Evolutionary conservation across 2,888 invertebrate species (phyloP).

Genomic region (Drosophila macrospina): DNA sequence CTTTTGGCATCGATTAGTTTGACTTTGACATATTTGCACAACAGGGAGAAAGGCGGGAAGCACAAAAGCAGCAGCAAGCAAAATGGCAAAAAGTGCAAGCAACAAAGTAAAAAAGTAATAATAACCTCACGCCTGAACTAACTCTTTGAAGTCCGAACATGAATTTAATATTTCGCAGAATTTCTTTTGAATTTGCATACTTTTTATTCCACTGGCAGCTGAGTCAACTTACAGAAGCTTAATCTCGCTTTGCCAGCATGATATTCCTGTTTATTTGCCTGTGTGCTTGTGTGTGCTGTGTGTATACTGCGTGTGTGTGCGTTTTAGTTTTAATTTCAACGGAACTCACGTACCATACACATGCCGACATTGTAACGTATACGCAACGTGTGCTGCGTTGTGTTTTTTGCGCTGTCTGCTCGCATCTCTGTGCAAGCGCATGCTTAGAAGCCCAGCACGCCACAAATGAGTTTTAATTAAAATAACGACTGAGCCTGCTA

Average conservation of each 20-base stretch:
- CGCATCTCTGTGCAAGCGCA: conserved; percentile 1
- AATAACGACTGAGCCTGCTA: conserved; percentile 16
- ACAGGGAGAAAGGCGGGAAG: background rate
- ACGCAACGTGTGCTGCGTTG: conserved; percentile 26
- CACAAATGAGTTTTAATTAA: conserved; percentile 62
- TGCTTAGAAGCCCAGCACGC: conserved; percentile 18
- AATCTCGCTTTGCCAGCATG: conserved; percentile 15
- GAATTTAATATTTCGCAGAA: conserved; percentile 18
- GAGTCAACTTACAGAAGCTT: conserved; percentile 7
- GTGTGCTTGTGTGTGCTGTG: conserved; percentile 1
- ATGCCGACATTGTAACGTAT: conserved; percentile 44
- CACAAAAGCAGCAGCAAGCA: conserved; percentile 5
- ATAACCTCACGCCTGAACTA: conserved; percentile 22
- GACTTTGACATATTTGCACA: conserved; percentile 50
- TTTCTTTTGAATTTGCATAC: conserved; percentile 16
- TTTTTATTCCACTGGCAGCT: background rate
- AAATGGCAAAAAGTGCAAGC: conserved; percentile 15
- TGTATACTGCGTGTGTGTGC: background rate
- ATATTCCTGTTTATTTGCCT: conserved; percentile 12
- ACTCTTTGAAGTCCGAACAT: conserved; percentile 26
- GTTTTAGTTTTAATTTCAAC: conserved; percentile 47
- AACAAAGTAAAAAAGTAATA: conserved; percentile 15
- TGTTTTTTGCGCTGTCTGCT: background rate
- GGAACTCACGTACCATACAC: conserved; percentile 33
- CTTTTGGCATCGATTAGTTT: conserved; percentile 60